Conservation (phyloP, 2,888 invertebrate species). For the Andrena praecox region DNA sequence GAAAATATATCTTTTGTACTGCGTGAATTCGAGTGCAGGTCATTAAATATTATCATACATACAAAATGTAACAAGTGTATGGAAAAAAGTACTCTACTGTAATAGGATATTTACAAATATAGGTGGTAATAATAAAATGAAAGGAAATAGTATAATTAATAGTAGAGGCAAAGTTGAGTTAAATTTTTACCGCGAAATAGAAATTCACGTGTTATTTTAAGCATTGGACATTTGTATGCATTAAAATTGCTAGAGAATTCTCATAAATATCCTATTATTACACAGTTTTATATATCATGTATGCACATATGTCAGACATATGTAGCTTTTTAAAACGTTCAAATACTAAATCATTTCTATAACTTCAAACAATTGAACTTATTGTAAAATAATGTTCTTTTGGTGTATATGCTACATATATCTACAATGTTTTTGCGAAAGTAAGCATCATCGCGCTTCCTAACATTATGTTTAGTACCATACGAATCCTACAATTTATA, state of each 20-base stretch:
- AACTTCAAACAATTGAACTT: conserved; percentile 7
- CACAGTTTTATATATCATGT: neutral
- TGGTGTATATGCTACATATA: neutral
- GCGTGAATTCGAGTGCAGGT: conserved; percentile 13
- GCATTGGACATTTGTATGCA: neutral
- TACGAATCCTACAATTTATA: conserved; percentile 29
- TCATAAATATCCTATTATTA: conserved; percentile 37
- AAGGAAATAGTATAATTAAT: neutral
- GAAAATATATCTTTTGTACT: conserved; percentile 16
- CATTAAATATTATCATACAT: conserved; percentile 15
- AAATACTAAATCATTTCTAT: conserved; percentile 9
- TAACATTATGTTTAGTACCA: conserved; percentile 36
- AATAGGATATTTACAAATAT: conserved; percentile 33
- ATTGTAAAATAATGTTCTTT: conserved; percentile 7
- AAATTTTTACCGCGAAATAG: neutral
- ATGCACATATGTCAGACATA: conserved; percentile 14
- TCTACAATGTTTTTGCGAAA: conserved; percentile 15
- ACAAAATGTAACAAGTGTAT: conserved; percentile 22
- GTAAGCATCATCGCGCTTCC: conserved; percentile 11
- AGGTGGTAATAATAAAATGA: neutral
- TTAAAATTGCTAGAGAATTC: conserved; percentile 2
- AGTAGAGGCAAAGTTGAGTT: neutral
- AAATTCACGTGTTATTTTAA: neutral
- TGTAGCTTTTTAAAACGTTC: neutral
- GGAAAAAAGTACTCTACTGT: conserved; percentile 5